Conservation (phyloP, 2,797 vertebrate species). For the Falco concolor region DNA sequence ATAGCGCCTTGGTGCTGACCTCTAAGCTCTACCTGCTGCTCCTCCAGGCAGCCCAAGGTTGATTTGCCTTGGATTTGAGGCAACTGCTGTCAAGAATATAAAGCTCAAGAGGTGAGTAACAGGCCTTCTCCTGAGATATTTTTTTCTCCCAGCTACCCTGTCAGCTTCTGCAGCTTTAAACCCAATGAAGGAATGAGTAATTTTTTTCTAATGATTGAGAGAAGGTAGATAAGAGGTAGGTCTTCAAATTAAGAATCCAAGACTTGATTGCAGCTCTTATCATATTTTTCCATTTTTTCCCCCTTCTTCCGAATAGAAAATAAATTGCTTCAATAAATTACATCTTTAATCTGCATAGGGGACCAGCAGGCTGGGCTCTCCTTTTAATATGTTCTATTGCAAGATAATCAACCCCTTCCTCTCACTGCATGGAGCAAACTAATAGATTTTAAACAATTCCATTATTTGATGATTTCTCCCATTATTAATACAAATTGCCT, state of each 20-base stretch:
- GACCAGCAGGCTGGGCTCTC: background rate
- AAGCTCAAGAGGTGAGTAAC: conserved; percentile 7
- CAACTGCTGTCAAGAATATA: background rate
- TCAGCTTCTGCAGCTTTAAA: conserved; percentile 26
- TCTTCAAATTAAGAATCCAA: conserved; percentile 65
- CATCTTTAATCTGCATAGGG: conserved; percentile 62
- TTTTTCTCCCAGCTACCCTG: background rate
- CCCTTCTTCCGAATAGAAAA: conserved; percentile 53
- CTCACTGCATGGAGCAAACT: conserved; percentile 36
- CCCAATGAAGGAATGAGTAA: background rate
- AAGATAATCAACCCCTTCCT: conserved; percentile 58
- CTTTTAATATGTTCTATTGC: conserved; percentile 15
- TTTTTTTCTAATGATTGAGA: conserved; percentile 50
- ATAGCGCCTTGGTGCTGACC: background rate
- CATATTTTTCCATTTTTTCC: conserved; percentile 43
- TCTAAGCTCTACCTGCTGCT: background rate
- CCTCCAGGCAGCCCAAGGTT: background rate
- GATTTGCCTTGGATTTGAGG: conserved; percentile 26
- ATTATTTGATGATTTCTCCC: conserved; percentile 59
- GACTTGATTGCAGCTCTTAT: conserved; percentile 49
- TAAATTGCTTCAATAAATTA: conserved; percentile 68
- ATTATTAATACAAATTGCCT: conserved; percentile 73
- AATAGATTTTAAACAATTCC: conserved; percentile 64
- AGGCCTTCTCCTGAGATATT: background rate
- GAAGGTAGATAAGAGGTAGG: conserved; percentile 58